Evolutionary conservation across 2,797 vertebrate species (phyloP), one percentile per base, ranked within the genome.

Genomic region (Periophthalmus magnuspinnatus): DNA sequence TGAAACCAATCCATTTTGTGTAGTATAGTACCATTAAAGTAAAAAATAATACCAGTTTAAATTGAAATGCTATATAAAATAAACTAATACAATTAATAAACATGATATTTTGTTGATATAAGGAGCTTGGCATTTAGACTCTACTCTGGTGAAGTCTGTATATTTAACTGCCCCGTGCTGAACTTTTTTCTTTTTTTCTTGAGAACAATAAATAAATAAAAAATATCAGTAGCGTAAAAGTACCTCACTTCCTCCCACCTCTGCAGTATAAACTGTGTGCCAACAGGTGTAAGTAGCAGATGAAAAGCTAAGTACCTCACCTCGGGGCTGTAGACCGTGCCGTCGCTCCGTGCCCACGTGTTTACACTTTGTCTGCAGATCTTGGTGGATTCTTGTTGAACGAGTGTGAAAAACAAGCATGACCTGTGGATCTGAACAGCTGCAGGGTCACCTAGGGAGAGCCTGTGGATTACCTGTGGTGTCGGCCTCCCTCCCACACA

Each of bases 381-480:
- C 19, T 72, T 47, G 48, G 59, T 74, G 36, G 33, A 54, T 45
- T 77, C 36, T 22, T 71, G 48, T 14, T 5, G 34, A 67, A 52
- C 52, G 68, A 60, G 67, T 68, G 33, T 22, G 1, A 70, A 67
- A 72, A 79, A 81, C 73, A 71, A 63, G 60, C 64, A 76, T 82
- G 81, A 78, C 80, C 77, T 75, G 78, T 67, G 52, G 2, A 38
- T 78, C 71, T 60, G 74, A 41, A 22, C 86, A 89, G 85, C 85
- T 88, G 86, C 62, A 50, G 82, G 81, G 74, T 81, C 34, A 41
- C 81, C 77, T 68, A 79, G 80, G 75, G 83, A 84, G 81, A 81
- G 86, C 79, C 84, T 81, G 82, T 77, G 86, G 86, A 88, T 89
- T 85, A 88, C 82, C 79, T 78, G 19, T 67, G 65, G 84, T 81